These are phyloP conservation scores for Synanthedon myopaeformis DNA, from an alignment of 2,888 invertebrate species.

Conservation along the genomic window DNA sequence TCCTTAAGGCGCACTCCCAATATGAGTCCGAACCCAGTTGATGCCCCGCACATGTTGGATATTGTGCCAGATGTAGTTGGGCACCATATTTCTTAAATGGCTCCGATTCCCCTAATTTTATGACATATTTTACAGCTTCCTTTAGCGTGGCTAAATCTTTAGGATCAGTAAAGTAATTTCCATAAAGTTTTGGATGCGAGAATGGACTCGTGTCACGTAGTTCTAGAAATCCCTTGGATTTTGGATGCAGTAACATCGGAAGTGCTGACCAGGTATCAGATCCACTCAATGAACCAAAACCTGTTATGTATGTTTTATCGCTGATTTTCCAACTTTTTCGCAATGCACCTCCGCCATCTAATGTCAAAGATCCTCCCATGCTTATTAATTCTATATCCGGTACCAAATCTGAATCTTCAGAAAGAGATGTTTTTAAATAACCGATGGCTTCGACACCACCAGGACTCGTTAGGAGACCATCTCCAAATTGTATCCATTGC, in stretches of 20 bases:
- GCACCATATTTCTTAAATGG: constrained; percentile 72
- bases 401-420: constrained; percentile 63
- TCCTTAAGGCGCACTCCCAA: constrained; percentile 77
- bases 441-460: constrained; percentile 77
- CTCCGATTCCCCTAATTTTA: constrained; percentile 69
- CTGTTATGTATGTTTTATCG: constrained; percentile 66
- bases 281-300: constrained; percentile 67
- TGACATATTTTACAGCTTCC: constrained; percentile 72
- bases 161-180: constrained; percentile 81
- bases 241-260: constrained; percentile 79
- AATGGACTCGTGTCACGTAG: constrained; percentile 80
- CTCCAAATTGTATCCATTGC: constrained; percentile 59
- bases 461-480: constrained; percentile 70
- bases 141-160: constrained; percentile 71
- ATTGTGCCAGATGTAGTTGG: constrained; percentile 57
- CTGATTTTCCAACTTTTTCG: constrained; percentile 69
- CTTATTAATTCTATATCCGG: constrained; percentile 77
- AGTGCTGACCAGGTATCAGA: constrained; percentile 74
- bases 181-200: constrained; percentile 80
- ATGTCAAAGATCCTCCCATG: constrained; percentile 72
- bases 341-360: constrained; percentile 68
- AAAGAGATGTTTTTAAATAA: constrained; percentile 71
- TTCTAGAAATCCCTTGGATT: constrained; percentile 77
- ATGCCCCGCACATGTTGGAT: constrained; percentile 63
- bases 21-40: constrained; percentile 72